phyloP scores from a whole-genome alignment of 2,888 invertebrate genomes.

The Drosophila quinaria region DNA sequence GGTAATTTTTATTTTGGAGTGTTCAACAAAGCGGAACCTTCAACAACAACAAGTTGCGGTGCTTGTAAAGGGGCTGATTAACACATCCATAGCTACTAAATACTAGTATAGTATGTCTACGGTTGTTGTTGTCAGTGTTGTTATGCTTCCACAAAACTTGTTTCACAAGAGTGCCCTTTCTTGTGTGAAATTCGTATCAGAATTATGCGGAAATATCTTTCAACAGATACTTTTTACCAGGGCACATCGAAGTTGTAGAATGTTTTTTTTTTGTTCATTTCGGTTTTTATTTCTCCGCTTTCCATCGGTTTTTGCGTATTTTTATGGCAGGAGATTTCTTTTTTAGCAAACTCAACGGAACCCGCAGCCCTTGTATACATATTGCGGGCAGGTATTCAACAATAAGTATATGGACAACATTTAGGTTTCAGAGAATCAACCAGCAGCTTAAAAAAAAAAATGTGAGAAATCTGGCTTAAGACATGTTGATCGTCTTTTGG shows the following conservation, averaged over 20 bases:
- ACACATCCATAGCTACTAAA: conserved; percentile 61
- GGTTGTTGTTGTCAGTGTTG: conserved; percentile 9
- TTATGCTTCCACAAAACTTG: conserved; percentile 62
- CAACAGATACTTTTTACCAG: conserved; percentile 45
- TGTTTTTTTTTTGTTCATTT: conserved; percentile 38
- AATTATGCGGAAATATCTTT: conserved; percentile 77
- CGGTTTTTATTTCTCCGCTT: conserved; percentile 39
- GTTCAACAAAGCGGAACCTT: conserved; percentile 75
- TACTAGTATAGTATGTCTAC: too few species aligned
- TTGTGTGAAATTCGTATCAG: conserved; percentile 38
- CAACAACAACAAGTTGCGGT: conserved; percentile 49
- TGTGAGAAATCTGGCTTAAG: conserved; percentile 30
- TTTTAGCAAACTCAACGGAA: conserved; percentile 45
- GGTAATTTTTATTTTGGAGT: conserved; percentile 26
- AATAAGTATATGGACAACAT: conserved; percentile 51
- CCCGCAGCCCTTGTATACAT: conserved; percentile 38
- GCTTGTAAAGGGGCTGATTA: conserved; percentile 59
- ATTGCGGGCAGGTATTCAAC: conserved; percentile 59
- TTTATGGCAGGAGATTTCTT: conserved; percentile 68
- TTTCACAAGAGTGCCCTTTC: conserved; percentile 50
- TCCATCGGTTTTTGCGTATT: conserved; percentile 47
- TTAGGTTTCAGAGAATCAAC: conserved; percentile 41
- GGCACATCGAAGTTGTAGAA: conserved; percentile 49
- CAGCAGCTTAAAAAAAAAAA: conserved; percentile 23
- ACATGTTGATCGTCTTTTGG: conserved; percentile 10